Conservation (phyloP, 2,797 vertebrate species). For the Margarornis squamiger region DNA sequence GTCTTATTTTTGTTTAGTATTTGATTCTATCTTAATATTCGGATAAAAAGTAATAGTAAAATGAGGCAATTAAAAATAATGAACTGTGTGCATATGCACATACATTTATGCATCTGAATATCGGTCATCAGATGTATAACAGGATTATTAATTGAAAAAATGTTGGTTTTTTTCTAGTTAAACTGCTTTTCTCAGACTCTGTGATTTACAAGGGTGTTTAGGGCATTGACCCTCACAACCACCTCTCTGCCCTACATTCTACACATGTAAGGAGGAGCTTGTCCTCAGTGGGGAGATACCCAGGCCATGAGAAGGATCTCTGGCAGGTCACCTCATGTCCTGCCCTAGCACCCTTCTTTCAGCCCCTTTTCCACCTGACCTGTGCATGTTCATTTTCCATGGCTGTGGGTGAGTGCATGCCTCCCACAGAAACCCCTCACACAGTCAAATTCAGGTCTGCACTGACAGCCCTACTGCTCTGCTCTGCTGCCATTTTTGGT, state of each 20-base stretch:
- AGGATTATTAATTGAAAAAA: not conserved
- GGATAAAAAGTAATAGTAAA: not conserved
- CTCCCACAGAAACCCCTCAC: rapidly evolving
- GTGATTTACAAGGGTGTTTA: not conserved
- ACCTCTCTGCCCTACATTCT: not conserved
- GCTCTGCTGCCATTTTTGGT: not conserved
- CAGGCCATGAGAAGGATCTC: not conserved
- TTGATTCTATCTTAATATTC: not conserved
- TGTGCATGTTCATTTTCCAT: rapidly evolving
- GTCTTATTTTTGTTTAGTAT: not conserved
- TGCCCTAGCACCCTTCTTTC: not conserved
- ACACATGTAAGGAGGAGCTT: rapidly evolving
- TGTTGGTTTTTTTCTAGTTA: not conserved
- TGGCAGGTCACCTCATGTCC: not conserved
- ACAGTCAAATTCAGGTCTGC: not conserved
- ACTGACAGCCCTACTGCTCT: rapidly evolving
- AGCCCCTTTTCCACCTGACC: not conserved
- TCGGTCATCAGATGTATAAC: not conserved
- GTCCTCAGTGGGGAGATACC: rapidly evolving
- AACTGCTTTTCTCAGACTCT: not conserved
- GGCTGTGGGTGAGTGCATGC: not conserved
- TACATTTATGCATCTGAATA: not conserved
- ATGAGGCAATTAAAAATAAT: not conserved
- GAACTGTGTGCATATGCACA: not conserved
- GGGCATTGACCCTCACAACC: not conserved